Evolutionary conservation across 1,140 invertebrate species (phyloP).

Genomic region (Temnothorax curvispinosus): DNA sequence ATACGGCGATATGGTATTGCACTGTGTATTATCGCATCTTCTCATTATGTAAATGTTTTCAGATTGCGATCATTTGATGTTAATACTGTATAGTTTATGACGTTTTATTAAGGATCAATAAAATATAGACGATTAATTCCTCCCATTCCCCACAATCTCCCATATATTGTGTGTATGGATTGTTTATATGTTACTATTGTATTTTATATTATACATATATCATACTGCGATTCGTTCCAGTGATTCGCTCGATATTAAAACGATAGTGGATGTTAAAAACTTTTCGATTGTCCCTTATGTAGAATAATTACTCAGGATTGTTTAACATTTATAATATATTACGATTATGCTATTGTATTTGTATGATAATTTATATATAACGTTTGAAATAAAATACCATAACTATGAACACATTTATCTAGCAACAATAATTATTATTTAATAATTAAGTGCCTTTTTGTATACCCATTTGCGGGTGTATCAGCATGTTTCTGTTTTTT

Average conservation of each 20-base stretch:
- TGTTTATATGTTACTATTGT: constrained; percentile 82
- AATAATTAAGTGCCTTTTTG: background rate
- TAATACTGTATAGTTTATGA: constrained; percentile 84
- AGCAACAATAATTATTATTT: background rate
- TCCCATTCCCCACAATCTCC: constrained; percentile 49
- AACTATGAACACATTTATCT: constrained; percentile 74
- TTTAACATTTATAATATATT: constrained; percentile 85
- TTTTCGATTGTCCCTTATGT: constrained; percentile 81
- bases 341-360: constrained; percentile 82
- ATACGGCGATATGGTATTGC: constrained; percentile 75
- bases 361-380: constrained; percentile 83
- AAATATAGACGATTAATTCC: constrained; percentile 79
- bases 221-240: constrained; percentile 70
- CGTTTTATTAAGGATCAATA: constrained; percentile 77
- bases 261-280: constrained; percentile 70
- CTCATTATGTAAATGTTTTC: constrained; percentile 77
- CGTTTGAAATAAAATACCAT: constrained; percentile 83
- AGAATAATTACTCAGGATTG: constrained; percentile 84
- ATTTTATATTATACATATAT: constrained; percentile 78
- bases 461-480: background rate
- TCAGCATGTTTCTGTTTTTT: too few relatives aligned
- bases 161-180: constrained; percentile 74
- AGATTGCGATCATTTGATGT: constrained; percentile 81
- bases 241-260: constrained; percentile 57
- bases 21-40: constrained; percentile 76